Evolutionary conservation across 2,113 vertebrate genomes (phyloP).

Genomic region (Suricata suricatta): DNA sequence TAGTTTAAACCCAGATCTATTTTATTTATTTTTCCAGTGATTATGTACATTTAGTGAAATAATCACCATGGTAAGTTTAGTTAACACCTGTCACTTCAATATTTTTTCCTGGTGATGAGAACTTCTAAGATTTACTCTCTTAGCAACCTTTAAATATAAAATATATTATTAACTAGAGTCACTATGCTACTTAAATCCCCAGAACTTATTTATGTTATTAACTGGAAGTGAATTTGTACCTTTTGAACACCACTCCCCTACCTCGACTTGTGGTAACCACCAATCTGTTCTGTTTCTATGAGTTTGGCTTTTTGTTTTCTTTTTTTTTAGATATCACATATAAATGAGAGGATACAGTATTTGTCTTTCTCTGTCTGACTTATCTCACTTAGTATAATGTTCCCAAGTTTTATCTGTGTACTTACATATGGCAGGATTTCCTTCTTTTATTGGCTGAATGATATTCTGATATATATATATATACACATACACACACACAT

Average conservation of each 20-base stretch:
- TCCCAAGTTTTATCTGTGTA: not conserved
- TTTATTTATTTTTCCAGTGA: conserved; percentile 24
- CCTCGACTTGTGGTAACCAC: not conserved
- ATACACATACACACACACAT: too few relatives aligned
- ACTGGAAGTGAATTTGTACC: not conserved
- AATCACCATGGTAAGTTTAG: not conserved
- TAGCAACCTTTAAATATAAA: not conserved
- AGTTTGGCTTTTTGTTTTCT: not conserved
- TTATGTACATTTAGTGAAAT: not conserved
- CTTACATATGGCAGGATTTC: not conserved
- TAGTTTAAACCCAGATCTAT: conserved; percentile 55
- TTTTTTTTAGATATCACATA: not conserved
- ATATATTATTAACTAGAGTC: not conserved
- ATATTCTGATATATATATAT: not conserved
- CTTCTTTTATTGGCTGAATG: not conserved
- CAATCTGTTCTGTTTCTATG: not conserved
- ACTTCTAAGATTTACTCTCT: not conserved
- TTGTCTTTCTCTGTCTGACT: not conserved
- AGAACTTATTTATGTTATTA: not conserved
- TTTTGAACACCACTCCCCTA: not conserved
- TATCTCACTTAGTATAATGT: not conserved
- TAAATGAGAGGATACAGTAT: not conserved
- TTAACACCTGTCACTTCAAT: not conserved
- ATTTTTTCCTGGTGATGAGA: not conserved
- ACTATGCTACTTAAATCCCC: not conserved